A percentile compares a stretch with the other conserved stretches of the same genome.
phyloP scores from a whole-genome alignment of 2,888 invertebrate genomes.

The Andrena bicolor region DNA sequence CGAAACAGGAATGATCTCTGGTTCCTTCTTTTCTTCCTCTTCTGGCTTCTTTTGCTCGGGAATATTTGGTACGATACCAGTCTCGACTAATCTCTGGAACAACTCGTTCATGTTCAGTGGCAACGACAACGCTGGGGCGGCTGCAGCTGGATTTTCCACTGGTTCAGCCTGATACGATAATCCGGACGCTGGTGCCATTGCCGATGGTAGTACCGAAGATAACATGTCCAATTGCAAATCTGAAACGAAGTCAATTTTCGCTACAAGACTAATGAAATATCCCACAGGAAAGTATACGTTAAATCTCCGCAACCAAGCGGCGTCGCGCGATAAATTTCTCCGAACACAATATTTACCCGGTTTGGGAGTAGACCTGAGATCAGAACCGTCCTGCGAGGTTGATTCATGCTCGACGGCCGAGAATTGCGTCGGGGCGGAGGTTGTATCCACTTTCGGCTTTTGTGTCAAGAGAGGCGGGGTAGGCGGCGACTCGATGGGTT shows the following conservation, averaged over 20 bases:
- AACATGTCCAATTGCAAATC: slow-evolving; percentile 87
- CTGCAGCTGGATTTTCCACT: slow-evolving; percentile 75
- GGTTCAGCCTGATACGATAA: slow-evolving; percentile 81
- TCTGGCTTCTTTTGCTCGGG: slow-evolving; percentile 78
- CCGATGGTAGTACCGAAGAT: slow-evolving; percentile 88
- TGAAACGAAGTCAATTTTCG: slow-evolving; percentile 62
- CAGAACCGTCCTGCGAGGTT: slow-evolving; percentile 80
- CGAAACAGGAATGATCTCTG: slow-evolving; percentile 88
- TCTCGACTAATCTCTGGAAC: slow-evolving; percentile 93
- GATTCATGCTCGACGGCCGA: slow-evolving; percentile 76
- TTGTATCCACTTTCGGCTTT: slow-evolving; percentile 66
- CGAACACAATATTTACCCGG: slow-evolving; percentile 71
- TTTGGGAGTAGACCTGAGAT: slow-evolving; percentile 73
- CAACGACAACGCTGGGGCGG: slow-evolving; percentile 81
- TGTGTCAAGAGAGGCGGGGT: slow-evolving; percentile 62
- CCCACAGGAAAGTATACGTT: slow-evolving; percentile 17
- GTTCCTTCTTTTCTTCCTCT: slow-evolving; percentile 80
- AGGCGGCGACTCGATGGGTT: slow-evolving; percentile 79
- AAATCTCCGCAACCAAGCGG: background rate
- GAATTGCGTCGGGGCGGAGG: slow-evolving; percentile 59
- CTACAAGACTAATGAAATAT: slow-evolving; percentile 58
- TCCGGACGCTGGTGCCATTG: slow-evolving; percentile 87
- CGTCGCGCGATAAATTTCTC: background rate
- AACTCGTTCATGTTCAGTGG: slow-evolving; percentile 92
- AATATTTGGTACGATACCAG: slow-evolving; percentile 90